Evolutionary conservation across 2,113 vertebrate genomes (phyloP).

Genomic region (Cavia porcellus): DNA sequence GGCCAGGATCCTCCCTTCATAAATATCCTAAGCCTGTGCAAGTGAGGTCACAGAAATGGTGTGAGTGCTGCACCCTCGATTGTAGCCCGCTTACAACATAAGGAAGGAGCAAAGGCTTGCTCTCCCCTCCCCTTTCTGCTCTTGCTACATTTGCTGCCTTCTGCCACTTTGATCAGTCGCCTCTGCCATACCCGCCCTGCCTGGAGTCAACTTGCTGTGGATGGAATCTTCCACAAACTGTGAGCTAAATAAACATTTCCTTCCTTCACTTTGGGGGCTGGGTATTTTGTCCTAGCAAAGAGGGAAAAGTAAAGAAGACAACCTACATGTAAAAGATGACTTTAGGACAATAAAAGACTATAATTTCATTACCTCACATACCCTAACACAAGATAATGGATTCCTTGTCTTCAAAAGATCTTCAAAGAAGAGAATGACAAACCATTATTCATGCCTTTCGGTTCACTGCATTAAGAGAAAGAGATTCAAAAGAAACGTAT

Average conservation of each 20-base stretch:
- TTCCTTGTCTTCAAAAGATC: background rate
- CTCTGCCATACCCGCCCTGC: background rate
- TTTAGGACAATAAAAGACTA: background rate
- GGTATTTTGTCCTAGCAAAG: background rate
- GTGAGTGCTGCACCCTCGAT: background rate
- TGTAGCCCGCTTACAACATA: no score
- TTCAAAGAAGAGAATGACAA: background rate
- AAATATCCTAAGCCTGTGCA: background rate
- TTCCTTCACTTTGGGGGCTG: background rate
- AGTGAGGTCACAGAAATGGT: background rate
- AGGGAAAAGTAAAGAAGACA: background rate
- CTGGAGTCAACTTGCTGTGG: background rate
- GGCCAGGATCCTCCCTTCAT: background rate
- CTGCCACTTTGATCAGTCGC: background rate
- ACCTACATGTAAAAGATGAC: background rate
- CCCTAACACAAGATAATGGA: background rate
- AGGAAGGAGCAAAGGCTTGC: no score
- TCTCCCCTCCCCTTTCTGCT: background rate
- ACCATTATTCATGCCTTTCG: background rate
- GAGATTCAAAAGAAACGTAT: background rate
- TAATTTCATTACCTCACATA: background rate
- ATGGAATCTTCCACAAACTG: background rate
- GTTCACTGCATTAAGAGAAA: background rate
- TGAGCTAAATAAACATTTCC: background rate
- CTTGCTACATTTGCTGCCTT: background rate